Base-by-base conservation (phyloP, 2,888 invertebrate species). In the Zygogramma bicolorata region DNA sequence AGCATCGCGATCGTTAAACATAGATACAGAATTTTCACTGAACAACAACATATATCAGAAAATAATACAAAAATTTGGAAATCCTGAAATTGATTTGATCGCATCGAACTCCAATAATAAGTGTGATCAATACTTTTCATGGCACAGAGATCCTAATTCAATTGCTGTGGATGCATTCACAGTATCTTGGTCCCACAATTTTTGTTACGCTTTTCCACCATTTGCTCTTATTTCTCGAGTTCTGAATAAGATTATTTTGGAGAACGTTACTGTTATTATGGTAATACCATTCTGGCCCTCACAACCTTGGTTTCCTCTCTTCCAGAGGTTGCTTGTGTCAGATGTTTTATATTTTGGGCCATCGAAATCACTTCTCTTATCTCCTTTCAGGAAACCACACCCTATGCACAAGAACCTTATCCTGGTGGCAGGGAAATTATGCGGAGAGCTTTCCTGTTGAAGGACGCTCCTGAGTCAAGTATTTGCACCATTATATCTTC, bases 381-480 rank as follows among this genome's bases (percentile, higher is more conserved):
- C 15, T 53, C 7, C 53, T 53, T 53, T 18, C 53, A 53, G n/a
- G 53, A 31, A 31, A 31, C 31, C 53, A 22, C 53, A 53, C 4
- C 53, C 53, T 22, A 53, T 53, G 18, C 15, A 53, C 20, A 20
- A 0, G 25, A 53, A 3, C 15, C 46, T 46, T 53, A 53, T 8
- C 53, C 18, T 53, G 53, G 53, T 8, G n/a, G 53, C 25, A n/a
- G 53, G 53, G 53, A 53, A 53, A 53, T 53, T 18, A 53, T 53
- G 10, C 15, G 53, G 20, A 20, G 53, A 18, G n/a, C 53, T n/a
- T 53, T 53, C 18, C 3, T 3, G 8, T 22, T 53, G 53, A n/a
- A n/a, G n/a, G n/a, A n/a, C n/a, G n/a, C n/a, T n/a, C n/a, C n/a
- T n/a, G n/a, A n/a, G n/a, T n/a, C 18, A 18, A 53, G 53, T 18